phyloP scores from a whole-genome alignment of 2,113 vertebrate species.

The Perccottus glenii region DNA sequence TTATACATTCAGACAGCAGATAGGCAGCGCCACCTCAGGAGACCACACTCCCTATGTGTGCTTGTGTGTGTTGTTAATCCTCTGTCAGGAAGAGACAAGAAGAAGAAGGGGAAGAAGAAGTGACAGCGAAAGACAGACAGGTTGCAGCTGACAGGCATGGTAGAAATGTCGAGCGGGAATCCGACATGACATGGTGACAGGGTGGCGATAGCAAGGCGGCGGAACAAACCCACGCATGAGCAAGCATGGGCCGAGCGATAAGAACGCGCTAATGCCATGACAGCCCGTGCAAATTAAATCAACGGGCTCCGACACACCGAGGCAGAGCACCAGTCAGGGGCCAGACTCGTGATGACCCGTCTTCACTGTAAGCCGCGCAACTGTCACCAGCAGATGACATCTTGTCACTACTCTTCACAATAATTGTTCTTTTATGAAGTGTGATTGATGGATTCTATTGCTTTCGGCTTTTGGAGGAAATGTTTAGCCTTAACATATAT shows the following conservation, averaged over 20 bases:
- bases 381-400: not conserved
- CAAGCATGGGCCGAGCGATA: slow-evolving; percentile 40
- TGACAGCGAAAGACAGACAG: slow-evolving; percentile 40
- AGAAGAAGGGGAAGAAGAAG: slow-evolving; percentile 2
- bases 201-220: slow-evolving; percentile 37
- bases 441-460: not conserved
- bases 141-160: slow-evolving; percentile 45
- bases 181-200: slow-evolving; percentile 47
- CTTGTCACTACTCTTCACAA: not conserved
- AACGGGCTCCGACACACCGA: not conserved
- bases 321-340: not conserved
- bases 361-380: not conserved
- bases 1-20: slow-evolving; percentile 62
- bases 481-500: not conserved
- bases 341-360: slow-evolving; percentile 11
- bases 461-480: not conserved
- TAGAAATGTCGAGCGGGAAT: slow-evolving; percentile 43
- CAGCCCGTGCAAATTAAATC: slow-evolving; percentile 32
- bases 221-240: slow-evolving; percentile 44
- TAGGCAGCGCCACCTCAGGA: slow-evolving; percentile 39
- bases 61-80: slow-evolving; percentile 43
- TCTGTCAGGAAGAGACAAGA: slow-evolving; percentile 50
- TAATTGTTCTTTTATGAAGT: not conserved
- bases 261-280: slow-evolving; percentile 22
- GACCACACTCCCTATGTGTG: slow-evolving; percentile 20